Evolutionary conservation across 1,140 invertebrate genomes (phyloP).

Genomic region (Drosophila willistoni): DNA sequence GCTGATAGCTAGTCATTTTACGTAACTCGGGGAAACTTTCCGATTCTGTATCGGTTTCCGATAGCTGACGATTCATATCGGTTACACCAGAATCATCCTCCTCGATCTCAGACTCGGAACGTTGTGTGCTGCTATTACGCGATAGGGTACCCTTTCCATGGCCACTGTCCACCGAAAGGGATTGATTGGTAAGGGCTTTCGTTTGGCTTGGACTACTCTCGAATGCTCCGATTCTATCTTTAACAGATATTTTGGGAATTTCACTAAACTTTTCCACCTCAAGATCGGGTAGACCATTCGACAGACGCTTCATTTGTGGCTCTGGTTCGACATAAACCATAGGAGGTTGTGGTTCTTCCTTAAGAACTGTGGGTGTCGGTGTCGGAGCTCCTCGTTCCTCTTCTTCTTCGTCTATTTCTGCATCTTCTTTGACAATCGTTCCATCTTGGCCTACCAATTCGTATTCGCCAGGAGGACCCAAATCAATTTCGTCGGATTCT

Average conservation of each 20-base stretch:
- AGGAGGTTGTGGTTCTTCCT: slow-evolving; percentile 38
- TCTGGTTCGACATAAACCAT: slow-evolving; percentile 62
- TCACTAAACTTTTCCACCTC: slow-evolving; percentile 66
- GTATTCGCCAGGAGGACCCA: slow-evolving; percentile 59
- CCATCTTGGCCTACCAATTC: slow-evolving; percentile 57
- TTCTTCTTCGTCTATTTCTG: slow-evolving; percentile 41
- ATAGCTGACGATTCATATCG: slow-evolving; percentile 88
- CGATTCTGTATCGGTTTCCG: slow-evolving; percentile 87
- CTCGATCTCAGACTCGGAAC: slow-evolving; percentile 85
- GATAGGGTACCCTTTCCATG: slow-evolving; percentile 72
- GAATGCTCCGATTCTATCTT: slow-evolving; percentile 77
- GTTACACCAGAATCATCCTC: slow-evolving; percentile 90
- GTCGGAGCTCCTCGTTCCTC: slow-evolving; percentile 56
- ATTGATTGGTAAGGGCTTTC: slow-evolving; percentile 56
- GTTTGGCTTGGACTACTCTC: slow-evolving; percentile 43
- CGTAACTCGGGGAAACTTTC: slow-evolving; percentile 85
- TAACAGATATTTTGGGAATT: slow-evolving; percentile 72
- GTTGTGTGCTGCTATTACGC: slow-evolving; percentile 79
- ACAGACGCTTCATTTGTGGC: slow-evolving; percentile 43
- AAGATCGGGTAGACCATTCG: slow-evolving; percentile 67
- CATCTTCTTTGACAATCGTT: slow-evolving; percentile 44
- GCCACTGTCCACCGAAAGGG: slow-evolving; percentile 71
- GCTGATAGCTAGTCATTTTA: slow-evolving; percentile 86
- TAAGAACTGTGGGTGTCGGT: slow-evolving; percentile 42
- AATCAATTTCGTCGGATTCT: slow-evolving; percentile 40